phyloP scores from a whole-genome alignment of 2,113 vertebrate genomes.

The Irena cyanogastra region DNA sequence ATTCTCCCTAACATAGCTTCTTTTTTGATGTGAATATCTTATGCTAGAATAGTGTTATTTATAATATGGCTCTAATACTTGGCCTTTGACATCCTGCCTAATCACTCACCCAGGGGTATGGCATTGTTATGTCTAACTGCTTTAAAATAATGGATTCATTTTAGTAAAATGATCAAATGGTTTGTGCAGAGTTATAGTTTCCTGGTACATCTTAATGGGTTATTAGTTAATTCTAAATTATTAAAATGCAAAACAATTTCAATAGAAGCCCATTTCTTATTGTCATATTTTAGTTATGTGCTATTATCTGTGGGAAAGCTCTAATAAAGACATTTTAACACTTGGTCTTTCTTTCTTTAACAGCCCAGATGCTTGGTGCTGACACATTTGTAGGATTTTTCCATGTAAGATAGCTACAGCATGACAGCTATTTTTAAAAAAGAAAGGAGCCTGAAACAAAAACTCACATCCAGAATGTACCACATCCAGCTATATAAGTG shows the following conservation, averaged over 20 bases:
- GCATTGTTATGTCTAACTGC: background rate
- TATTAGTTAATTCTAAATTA: background rate
- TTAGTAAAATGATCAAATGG: background rate
- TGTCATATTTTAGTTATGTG: background rate
- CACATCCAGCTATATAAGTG: background rate
- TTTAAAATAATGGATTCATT: background rate
- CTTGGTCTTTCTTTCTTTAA: background rate
- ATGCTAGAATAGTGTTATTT: background rate
- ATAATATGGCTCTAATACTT: background rate
- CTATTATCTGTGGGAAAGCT: background rate
- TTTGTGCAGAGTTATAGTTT: background rate
- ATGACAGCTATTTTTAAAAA: slow-evolving; percentile 20
- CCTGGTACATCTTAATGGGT: background rate
- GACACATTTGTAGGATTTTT: background rate
- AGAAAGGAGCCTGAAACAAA: slow-evolving; percentile 19
- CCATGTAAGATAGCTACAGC: background rate
- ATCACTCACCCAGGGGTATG: background rate
- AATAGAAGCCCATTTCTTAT: background rate
- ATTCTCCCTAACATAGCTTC: background rate
- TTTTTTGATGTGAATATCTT: background rate
- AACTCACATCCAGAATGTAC: background rate
- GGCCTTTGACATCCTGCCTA: slow-evolving; percentile 10
- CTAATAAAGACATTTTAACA: background rate
- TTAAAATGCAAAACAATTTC: background rate
- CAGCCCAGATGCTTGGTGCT: slow-evolving; percentile 38